Evolutionary conservation across 92 coral and sea anemone species (phyloP).

Genomic region (Chrysogorgia sp.): DNA sequence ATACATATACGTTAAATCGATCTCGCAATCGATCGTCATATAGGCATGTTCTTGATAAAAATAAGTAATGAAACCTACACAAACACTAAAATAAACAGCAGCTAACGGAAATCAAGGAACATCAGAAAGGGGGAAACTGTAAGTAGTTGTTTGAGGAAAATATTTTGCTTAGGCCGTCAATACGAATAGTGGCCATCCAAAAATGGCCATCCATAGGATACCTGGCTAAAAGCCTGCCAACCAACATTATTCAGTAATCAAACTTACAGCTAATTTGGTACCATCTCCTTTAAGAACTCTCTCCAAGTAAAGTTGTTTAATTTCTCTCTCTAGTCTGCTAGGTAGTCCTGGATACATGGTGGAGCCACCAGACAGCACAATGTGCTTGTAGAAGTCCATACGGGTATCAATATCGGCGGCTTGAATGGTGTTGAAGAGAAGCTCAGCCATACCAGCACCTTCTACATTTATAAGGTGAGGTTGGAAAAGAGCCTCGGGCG

Average conservation of each 20-base stretch:
- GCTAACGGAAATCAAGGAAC: too few species aligned
- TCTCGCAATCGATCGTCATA: too few species aligned
- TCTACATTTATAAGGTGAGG: conserved; percentile 95
- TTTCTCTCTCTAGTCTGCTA: conserved; percentile 91
- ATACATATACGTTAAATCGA: too few species aligned
- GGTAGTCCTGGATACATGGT: conserved; percentile 99
- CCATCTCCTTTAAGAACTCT: conserved; percentile 95
- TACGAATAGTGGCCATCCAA: too few species aligned
- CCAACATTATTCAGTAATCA: background rate
- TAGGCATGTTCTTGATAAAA: too few species aligned
- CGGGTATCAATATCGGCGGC: conserved; percentile 98
- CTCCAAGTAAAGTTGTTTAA: conserved; percentile 90
- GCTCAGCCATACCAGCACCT: conserved; percentile 97
- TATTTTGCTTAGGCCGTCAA: too few species aligned
- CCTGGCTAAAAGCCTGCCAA: background rate
- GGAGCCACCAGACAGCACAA: conserved; percentile 92
- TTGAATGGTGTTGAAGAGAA: conserved; percentile 91
- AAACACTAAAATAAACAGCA: too few species aligned
- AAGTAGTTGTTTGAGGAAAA: too few species aligned
- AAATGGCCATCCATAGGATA: too few species aligned
- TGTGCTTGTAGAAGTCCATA: conserved; percentile 94
- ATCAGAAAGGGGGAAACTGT: too few species aligned
- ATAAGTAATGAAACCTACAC: too few species aligned
- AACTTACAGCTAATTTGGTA: conserved; percentile 83
- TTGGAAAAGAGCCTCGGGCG: conserved; percentile 97